These are phyloP conservation scores for Oxystoma pomonae DNA, from an alignment of 2,888 invertebrate genomes.

Conservation along the genomic window DNA sequence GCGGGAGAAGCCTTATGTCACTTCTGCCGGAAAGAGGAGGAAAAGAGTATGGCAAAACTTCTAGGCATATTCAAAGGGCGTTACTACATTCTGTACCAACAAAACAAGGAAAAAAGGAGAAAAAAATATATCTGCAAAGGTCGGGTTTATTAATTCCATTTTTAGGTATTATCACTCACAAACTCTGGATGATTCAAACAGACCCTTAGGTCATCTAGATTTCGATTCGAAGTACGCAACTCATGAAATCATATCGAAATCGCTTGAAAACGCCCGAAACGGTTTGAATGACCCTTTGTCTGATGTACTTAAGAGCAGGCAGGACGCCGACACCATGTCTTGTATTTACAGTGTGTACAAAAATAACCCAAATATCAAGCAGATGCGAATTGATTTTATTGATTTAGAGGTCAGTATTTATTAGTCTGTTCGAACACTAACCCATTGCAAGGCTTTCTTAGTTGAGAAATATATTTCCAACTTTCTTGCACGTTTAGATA, in stretches of 20 bases:
- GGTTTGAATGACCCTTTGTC: neutral
- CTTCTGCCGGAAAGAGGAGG: too few species aligned
- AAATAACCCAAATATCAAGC: constrained; percentile 57
- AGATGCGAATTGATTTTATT: constrained; percentile 66
- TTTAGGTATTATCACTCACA: neutral
- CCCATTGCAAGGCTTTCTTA: too few species aligned
- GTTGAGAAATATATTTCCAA: too few species aligned
- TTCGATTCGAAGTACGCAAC: neutral
- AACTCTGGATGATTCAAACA: neutral
- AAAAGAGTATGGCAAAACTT: too few species aligned
- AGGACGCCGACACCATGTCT: constrained; percentile 52
- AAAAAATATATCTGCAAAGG: too few species aligned
- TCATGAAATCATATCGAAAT: neutral
- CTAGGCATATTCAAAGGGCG: too few species aligned
- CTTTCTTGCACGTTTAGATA: too few species aligned
- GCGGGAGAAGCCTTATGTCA: too few species aligned
- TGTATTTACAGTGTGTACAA: constrained; percentile 64
- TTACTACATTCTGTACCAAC: too few species aligned
- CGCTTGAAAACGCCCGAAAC: neutral
- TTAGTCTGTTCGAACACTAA: too few species aligned
- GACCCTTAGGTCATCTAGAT: neutral
- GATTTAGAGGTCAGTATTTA: constrained; percentile 60
- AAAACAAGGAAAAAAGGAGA: too few species aligned
- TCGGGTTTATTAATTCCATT: too few species aligned
- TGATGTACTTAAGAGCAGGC: constrained; percentile 18